These are phyloP conservation scores for Perithous albicinctus DNA, from an alignment of 2,888 invertebrate genomes.

Conservation along the genomic window DNA sequence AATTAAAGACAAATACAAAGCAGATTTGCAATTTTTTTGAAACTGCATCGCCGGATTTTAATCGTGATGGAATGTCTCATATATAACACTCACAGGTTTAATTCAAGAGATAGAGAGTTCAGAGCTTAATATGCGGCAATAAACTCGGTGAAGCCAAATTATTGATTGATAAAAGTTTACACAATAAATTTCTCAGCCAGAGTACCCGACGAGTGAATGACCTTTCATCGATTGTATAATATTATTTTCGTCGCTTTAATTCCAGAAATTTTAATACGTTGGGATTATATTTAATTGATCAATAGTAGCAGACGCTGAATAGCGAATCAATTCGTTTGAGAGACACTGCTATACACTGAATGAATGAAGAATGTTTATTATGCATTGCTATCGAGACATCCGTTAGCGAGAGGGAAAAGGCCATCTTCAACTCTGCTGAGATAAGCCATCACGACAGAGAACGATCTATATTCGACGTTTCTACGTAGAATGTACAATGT, in stretches of 20 bases:
- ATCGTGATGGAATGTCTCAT: too few species aligned
- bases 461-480: slow-evolving; percentile 5
- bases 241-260: neutral
- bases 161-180: neutral
- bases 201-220: neutral
- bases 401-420: neutral
- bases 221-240: slow-evolving; percentile 3
- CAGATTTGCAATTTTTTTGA: too few species aligned
- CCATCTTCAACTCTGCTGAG: slow-evolving; percentile 16
- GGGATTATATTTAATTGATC: neutral
- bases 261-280: neutral
- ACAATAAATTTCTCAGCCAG: neutral
- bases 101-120: neutral
- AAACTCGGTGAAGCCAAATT: slow-evolving; percentile 20
- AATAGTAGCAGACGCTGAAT: neutral
- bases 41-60: too few species aligned
- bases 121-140: slow-evolving; percentile 1
- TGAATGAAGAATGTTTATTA: slow-evolving; percentile 35
- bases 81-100: neutral
- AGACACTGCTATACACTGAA: slow-evolving; percentile 35
- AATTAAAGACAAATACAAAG: too few species aligned
- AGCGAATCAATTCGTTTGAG: slow-evolving; percentile 17
- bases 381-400: slow-evolving; percentile 43
- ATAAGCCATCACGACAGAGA: slow-evolving; percentile 31
- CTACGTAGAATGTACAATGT: neutral